Conservation (phyloP, 2,113 vertebrate species). For the Sinocyclocheilus rhinocerous region DNA sequence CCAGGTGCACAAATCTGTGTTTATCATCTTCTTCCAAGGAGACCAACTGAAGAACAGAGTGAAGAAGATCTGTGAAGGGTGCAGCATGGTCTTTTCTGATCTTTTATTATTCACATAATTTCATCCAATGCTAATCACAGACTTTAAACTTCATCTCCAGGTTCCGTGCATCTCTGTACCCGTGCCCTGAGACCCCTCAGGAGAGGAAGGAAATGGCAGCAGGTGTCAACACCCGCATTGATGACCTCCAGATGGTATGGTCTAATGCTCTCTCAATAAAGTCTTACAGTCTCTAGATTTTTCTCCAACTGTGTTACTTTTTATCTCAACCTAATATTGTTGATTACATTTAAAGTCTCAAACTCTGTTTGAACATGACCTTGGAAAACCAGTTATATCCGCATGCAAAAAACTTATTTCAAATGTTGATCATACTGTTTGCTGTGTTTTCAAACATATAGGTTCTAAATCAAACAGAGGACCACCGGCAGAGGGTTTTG, state of each 20-base stretch:
- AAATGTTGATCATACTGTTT: background rate
- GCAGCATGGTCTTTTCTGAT: slow-evolving; percentile 33
- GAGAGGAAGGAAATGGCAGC: slow-evolving; percentile 97
- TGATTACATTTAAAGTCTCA: background rate
- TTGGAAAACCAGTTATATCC: background rate
- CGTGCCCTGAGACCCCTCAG: slow-evolving; percentile 94
- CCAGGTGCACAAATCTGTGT: slow-evolving; percentile 96
- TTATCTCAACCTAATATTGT: background rate
- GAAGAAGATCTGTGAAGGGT: slow-evolving; percentile 99
- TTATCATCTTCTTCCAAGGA: slow-evolving; percentile 99
- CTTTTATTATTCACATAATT: background rate
- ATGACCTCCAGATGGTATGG: slow-evolving; percentile 95
- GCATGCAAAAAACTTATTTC: background rate
- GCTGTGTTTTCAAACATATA: slow-evolving; percentile 58
- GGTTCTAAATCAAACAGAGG: slow-evolving; percentile 98
- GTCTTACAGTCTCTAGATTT: background rate
- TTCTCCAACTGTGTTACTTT: background rate
- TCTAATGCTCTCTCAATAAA: background rate
- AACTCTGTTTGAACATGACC: background rate
- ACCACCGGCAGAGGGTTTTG: slow-evolving; percentile 93
- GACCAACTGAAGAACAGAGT: slow-evolving; percentile 98
- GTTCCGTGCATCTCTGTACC: slow-evolving; percentile 95
- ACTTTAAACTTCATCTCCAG: slow-evolving; percentile 69
- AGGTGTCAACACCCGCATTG: slow-evolving; percentile 95
- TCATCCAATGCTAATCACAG: background rate